Evolutionary conservation across 1,140 invertebrate genomes (phyloP), one percentile per base, ranked within the genome.

Genomic region (Achroia grisella): DNA sequence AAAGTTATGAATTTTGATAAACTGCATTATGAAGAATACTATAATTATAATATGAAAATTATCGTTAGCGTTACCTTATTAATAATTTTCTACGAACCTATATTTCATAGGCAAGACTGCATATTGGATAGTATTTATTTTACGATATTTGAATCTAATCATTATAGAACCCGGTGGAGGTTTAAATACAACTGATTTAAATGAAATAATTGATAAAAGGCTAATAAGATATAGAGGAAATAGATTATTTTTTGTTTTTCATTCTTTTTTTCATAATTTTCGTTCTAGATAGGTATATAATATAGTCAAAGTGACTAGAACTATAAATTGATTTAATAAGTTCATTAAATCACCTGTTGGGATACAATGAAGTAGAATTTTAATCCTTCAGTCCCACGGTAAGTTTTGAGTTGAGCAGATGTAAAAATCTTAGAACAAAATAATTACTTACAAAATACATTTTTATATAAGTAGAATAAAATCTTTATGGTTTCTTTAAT

Each of bases 381-480:
- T 29, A 14, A 47, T 13, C 34, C 48, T 59, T 71, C 67, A 75
- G 68, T 77, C 66, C 68, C 69, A 74, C 64, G 55, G 56, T 71
- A 71, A 67, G 54, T 67, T 77, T 71, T 62, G 71, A 80, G 69
- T 83, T 85, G 81, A 85, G 81, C 81, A 84, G 78, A 79, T 71
- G 53, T 77, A 67, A 68, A 67, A 75, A 70, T 67, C 72, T 82
- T 79, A 83, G 61, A 82, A 77, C 72, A 70, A 64, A 79, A 82
- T 70, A 79, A 68, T 65, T 84, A 84, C 80, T 75, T 84, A 82
- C 78, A 79, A 71, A 77, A 70, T 77, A 71, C 48, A 53, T 62
- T 77, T 35, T 75, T 56, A 62, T 70, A 53, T 44, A 68, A 39
- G 36, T 69, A 79, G 71, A 69, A 74, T 72, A 71, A 56, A 77